These are phyloP conservation scores for Calameuta pallipes DNA, from an alignment of 2,888 invertebrate species.

Conservation along the genomic window DNA sequence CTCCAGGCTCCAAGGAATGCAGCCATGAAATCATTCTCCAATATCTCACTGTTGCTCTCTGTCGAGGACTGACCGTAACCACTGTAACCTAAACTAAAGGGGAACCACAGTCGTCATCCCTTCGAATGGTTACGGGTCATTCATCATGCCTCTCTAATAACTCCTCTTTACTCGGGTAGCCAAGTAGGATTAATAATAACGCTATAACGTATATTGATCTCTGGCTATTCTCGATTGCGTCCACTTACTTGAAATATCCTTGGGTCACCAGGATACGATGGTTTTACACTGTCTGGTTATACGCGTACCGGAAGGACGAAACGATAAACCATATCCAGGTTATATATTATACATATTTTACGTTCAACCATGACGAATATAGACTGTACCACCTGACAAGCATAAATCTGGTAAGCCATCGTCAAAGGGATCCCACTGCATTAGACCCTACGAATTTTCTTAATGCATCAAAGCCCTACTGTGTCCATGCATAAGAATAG, in stretches of 20 bases:
- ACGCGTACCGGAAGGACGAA: not conserved
- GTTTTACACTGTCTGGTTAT: not conserved
- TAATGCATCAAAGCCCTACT: not conserved
- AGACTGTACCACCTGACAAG: not conserved
- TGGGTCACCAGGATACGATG: not conserved
- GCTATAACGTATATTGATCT: not conserved
- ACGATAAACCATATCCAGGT: not conserved
- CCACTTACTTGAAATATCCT: not conserved
- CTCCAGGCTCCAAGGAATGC: constrained; percentile 49
- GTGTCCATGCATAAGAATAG: not conserved
- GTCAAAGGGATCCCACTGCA: not conserved
- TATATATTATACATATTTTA: not conserved
- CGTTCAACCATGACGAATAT: not conserved
- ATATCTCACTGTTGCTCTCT: constrained; percentile 50
- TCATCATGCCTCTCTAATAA: constrained; percentile 58
- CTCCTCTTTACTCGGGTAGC: constrained; percentile 40
- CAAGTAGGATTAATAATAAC: constrained; percentile 47
- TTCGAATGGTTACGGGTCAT: constrained; percentile 32
- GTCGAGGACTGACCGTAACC: constrained; percentile 16
- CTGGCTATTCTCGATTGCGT: not conserved
- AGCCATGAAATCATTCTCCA: constrained; percentile 58
- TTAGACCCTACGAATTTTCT: not conserved
- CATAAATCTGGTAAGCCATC: not conserved
- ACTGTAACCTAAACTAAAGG: not conserved
- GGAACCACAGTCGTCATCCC: not conserved